phyloP scores from a whole-genome alignment of 2,888 invertebrate genomes.

The Drosophila helvetica region DNA sequence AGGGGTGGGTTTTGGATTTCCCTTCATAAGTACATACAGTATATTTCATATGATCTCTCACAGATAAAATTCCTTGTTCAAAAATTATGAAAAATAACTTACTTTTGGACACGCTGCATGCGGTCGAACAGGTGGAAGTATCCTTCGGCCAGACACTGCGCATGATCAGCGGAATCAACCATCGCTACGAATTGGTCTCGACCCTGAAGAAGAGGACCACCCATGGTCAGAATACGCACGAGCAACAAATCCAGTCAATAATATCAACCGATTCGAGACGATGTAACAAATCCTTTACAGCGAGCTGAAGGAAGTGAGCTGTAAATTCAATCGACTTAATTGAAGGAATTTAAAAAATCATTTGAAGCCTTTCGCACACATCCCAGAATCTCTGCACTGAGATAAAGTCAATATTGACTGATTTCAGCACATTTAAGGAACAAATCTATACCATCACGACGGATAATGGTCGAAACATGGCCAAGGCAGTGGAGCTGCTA shows the following conservation, averaged over 20 bases:
- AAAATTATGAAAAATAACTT: constrained; percentile 43
- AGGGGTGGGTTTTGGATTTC: background rate
- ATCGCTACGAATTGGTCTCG: constrained; percentile 48
- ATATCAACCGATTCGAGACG: too few species aligned
- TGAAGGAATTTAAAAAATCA: too few species aligned
- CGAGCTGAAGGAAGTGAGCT: too few species aligned
- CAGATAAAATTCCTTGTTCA: constrained; percentile 43
- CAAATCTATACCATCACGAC: too few species aligned
- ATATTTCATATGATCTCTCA: background rate
- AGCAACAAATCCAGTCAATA: constrained; percentile 59
- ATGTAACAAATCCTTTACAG: too few species aligned
- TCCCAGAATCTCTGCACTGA: too few species aligned
- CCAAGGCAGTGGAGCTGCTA: too few species aligned
- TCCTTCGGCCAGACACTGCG: constrained; percentile 49
- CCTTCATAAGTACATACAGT: background rate
- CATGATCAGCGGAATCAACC: constrained; percentile 40
- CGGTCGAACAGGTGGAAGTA: constrained; percentile 51
- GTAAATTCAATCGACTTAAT: too few species aligned
- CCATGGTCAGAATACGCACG: constrained; percentile 36
- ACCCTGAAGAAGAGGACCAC: constrained; percentile 16
- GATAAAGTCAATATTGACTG: too few species aligned
- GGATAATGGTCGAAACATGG: too few species aligned
- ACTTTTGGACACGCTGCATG: constrained; percentile 52
- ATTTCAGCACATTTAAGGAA: too few species aligned
- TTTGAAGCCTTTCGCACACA: too few species aligned